A percentile compares a stretch with the other conserved stretches of the same genome.
Evolutionary conservation across 2,888 invertebrate species (phyloP).

Genomic region (Isoperla grammatica): DNA sequence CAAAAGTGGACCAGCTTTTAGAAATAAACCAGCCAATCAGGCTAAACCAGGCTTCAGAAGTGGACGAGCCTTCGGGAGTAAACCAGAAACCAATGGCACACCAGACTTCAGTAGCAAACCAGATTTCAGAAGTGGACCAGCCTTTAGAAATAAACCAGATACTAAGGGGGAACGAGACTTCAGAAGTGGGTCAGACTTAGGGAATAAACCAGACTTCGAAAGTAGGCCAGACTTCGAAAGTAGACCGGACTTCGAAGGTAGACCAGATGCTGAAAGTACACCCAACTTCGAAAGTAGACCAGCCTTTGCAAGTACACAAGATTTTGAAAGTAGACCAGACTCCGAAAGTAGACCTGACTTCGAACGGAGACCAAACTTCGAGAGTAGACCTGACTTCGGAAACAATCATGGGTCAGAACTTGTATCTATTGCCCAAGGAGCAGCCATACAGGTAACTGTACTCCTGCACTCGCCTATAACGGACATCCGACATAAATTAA

Average conservation of each 20-base stretch:
- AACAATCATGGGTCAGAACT: slow-evolving; percentile 62
- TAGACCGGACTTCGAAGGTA: too few relatives aligned
- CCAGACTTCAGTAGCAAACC: not conserved
- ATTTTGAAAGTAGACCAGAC: not conserved
- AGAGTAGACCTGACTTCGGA: slow-evolving; percentile 27
- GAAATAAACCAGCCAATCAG: too few relatives aligned
- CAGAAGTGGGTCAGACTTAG: not conserved
- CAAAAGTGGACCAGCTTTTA: too few relatives aligned
- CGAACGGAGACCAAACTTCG: not conserved
- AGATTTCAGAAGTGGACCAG: too few relatives aligned
- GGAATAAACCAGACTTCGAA: not conserved
- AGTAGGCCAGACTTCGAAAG: not conserved
- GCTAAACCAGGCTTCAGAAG: not conserved
- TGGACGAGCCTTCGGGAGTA: not conserved
- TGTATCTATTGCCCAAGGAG: slow-evolving; percentile 49
- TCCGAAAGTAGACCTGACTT: not conserved
- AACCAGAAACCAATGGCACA: not conserved
- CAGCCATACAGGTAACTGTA: slow-evolving; percentile 61
- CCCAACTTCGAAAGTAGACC: too few relatives aligned
- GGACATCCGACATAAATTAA: too few relatives aligned
- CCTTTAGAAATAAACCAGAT: too few relatives aligned
- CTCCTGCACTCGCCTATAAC: too few relatives aligned
- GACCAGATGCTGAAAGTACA: too few relatives aligned
- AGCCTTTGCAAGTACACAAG: not conserved
- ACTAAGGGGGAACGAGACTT: not conserved